Percentiles rank a stretch among this genome's conserved stretches.
Conservation (phyloP, 64 coral and sea anemone genomes). For the Pachyseris speciosa region DNA sequence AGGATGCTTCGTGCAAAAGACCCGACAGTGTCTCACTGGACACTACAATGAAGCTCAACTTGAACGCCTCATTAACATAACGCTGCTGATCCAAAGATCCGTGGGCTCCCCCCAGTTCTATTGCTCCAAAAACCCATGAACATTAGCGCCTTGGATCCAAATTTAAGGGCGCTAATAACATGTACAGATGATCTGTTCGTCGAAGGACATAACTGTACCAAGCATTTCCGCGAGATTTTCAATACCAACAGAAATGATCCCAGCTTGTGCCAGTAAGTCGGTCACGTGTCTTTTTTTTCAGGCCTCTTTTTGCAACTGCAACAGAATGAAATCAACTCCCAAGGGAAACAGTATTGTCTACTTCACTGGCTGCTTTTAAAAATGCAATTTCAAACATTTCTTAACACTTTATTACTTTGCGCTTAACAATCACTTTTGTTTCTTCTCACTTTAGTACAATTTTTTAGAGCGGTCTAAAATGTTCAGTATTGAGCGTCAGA, state of each 20-base stretch:
- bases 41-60: not conserved
- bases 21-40: not conserved
- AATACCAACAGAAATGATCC: conserved; percentile 9
- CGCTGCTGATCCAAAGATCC: not conserved
- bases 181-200: not conserved
- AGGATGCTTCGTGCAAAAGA: not conserved
- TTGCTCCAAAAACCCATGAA: conserved; percentile 7
- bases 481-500: too few species aligned
- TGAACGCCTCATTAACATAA: not conserved
- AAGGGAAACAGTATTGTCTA: too few species aligned
- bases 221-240: not conserved
- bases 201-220: conserved; percentile 21
- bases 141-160: conserved; percentile 15
- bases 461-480: too few species aligned
- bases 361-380: too few species aligned
- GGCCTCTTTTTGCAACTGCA: too few species aligned
- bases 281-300: not conserved
- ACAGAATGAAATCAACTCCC: too few species aligned
- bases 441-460: too few species aligned
- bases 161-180: not conserved
- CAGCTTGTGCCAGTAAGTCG: conserved; percentile 15
- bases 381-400: too few species aligned
- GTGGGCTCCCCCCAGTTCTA: conserved; percentile 14
- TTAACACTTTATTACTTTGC: too few species aligned
- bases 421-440: too few species aligned